phyloP scores from a whole-genome alignment of 92 coral and sea anemone species.

The Micromussa lordhowensis region DNA sequence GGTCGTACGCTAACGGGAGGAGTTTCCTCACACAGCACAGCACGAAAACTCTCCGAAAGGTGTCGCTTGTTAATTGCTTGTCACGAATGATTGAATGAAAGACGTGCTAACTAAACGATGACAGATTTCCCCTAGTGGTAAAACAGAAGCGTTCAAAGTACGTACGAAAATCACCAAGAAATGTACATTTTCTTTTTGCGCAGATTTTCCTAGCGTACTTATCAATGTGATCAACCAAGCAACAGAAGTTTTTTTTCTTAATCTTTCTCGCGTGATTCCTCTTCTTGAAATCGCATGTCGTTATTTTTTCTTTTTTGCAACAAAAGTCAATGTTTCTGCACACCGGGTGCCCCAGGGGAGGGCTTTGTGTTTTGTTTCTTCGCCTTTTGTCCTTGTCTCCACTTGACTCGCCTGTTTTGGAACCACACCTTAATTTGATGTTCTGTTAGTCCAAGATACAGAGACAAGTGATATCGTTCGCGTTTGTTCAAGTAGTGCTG shows the following conservation, averaged over 20 bases:
- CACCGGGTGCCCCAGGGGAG: background rate
- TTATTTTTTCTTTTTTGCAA: background rate
- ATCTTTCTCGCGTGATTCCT: background rate
- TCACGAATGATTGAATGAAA: background rate
- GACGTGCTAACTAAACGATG: too few species aligned
- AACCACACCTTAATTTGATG: constrained; percentile 74
- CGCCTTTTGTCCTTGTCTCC: constrained; percentile 23
- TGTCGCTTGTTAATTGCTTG: background rate
- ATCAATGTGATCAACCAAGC: background rate
- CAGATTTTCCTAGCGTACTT: background rate
- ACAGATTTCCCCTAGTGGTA: too few species aligned
- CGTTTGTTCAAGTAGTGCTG: constrained; percentile 58
- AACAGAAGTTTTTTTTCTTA: background rate
- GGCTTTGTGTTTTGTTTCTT: background rate
- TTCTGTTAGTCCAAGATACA: constrained; percentile 62
- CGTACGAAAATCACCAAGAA: too few species aligned
- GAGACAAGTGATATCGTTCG: constrained; percentile 48
- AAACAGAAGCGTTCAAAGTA: too few species aligned
- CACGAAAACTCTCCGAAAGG: background rate
- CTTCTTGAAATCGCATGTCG: background rate
- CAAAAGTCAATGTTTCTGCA: background rate
- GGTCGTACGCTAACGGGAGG: background rate
- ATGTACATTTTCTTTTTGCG: too few species aligned
- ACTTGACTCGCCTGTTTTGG: constrained; percentile 68
- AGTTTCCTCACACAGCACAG: background rate